phyloP scores from a whole-genome alignment of 1,140 invertebrate genomes.

The Zaprionus taronus region DNA sequence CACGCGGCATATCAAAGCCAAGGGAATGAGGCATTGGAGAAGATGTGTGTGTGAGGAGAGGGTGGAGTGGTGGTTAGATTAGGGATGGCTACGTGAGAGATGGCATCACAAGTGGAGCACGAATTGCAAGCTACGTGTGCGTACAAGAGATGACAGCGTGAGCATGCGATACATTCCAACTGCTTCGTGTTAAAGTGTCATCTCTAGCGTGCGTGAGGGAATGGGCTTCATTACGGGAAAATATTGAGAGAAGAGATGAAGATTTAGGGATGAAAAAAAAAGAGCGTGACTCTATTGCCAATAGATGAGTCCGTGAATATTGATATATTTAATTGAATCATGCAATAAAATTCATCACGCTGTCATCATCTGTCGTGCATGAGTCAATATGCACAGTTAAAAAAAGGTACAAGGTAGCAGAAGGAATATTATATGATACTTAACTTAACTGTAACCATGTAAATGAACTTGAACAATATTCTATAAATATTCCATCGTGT shows the following conservation, averaged over 20 bases:
- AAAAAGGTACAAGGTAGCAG: too few species aligned
- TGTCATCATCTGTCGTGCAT: too few species aligned
- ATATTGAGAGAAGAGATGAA: too few species aligned
- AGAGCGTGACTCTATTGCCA: neutral
- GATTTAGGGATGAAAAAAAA: too few species aligned
- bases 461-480: too few species aligned
- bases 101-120: constrained; percentile 5
- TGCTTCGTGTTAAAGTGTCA: neutral
- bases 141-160: neutral
- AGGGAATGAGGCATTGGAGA: neutral
- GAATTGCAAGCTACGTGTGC: constrained; percentile 4
- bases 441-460: too few species aligned
- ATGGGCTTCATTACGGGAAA: too few species aligned
- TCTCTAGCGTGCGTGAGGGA: neutral
- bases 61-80: neutral
- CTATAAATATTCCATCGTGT: neutral
- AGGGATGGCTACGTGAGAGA: neutral
- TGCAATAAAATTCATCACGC: too few species aligned
- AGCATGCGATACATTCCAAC: neutral
- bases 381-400: too few species aligned
- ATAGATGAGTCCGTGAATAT: too few species aligned
- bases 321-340: too few species aligned
- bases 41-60: neutral
- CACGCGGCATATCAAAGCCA: constrained; percentile 61
- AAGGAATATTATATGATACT: too few species aligned